A percentile compares a stretch with the other conserved stretches of the same genome.
phyloP scores from a whole-genome alignment of 2,113 vertebrate genomes.

The Tragelaphus scriptus region DNA sequence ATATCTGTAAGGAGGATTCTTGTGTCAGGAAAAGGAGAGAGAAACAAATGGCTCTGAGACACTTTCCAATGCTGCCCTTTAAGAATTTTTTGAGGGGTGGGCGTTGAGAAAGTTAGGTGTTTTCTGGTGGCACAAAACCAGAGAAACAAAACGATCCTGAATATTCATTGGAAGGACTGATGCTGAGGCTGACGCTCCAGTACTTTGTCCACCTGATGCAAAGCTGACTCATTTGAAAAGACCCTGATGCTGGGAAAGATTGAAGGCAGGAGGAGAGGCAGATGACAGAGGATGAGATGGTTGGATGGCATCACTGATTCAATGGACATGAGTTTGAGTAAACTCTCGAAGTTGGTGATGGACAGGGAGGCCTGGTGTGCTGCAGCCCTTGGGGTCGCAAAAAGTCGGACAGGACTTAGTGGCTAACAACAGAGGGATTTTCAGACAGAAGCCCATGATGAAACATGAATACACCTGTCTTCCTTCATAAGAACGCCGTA shows the following conservation, averaged over 20 bases:
- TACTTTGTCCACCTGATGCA: background rate
- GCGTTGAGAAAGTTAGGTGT: background rate
- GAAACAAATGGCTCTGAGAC: background rate
- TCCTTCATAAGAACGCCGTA: background rate
- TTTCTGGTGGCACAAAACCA: background rate
- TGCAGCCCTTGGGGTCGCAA: background rate
- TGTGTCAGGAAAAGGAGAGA: background rate
- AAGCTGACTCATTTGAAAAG: background rate
- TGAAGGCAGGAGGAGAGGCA: background rate
- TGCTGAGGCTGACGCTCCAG: background rate
- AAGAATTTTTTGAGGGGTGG: background rate
- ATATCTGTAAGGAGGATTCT: background rate
- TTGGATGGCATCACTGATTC: background rate
- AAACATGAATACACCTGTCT: background rate
- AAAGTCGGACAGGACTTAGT: background rate
- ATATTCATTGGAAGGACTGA: background rate
- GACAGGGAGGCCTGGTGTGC: background rate
- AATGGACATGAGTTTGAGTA: background rate
- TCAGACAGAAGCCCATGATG: background rate
- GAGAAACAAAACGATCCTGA: background rate
- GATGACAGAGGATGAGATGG: background rate
- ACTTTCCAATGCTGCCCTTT: fast-evolving
- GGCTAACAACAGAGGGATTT: background rate
- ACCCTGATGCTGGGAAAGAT: background rate
- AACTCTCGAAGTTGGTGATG: background rate